Evolutionary conservation across 2,797 vertebrate genomes (phyloP), one percentile per base, ranked within the genome.

Genomic region (Poeciliopsis infans): DNA sequence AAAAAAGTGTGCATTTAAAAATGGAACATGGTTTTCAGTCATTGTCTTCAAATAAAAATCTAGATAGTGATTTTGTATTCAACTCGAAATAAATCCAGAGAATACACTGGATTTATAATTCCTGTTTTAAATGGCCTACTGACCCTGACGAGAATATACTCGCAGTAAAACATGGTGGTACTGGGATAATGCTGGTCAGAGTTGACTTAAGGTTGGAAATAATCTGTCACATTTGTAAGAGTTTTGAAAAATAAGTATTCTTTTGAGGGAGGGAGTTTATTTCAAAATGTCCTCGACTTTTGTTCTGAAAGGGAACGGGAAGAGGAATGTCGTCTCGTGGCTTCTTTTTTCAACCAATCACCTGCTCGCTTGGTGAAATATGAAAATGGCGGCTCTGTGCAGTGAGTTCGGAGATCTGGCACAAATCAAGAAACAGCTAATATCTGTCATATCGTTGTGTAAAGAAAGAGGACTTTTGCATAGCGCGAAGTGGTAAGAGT

Each of bases 401-500:
- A 88, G 71, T 51, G 90, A 93, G 68, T 98, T 98, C 92, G 96
- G 97, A 8, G 97, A 99, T 75, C 93, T 99, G 86, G 95, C 96
- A 6, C 95, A 97, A 86, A 97, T 99, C 4, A 99, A 99, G 93
- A 98, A 97, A 88, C 97, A 99, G 85, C 94, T 99, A 43, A 94
- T 98, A 87, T 95, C 96, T 7, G 96, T 98, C 15, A 97, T 96
- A 72, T 96, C 96, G 55, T 96, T 98, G 31, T 98, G 97, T 77
- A 97, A 97, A 55, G 98, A 99, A 89, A 96, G 98, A 59, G 98
- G 98, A 41, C 93, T 99, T 46, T 92, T 98, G 82, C 97, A 99
- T 85, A 99, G 98, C 78, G 96, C 96, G 25, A 99, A 99, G 90
- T 99, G 98, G 98, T 99, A 93, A 96, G 95, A 79, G 20, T 33